Evolutionary conservation across 2,797 vertebrate species (phyloP), one percentile per base, ranked within the genome.

Genomic region (Morus bassanus): DNA sequence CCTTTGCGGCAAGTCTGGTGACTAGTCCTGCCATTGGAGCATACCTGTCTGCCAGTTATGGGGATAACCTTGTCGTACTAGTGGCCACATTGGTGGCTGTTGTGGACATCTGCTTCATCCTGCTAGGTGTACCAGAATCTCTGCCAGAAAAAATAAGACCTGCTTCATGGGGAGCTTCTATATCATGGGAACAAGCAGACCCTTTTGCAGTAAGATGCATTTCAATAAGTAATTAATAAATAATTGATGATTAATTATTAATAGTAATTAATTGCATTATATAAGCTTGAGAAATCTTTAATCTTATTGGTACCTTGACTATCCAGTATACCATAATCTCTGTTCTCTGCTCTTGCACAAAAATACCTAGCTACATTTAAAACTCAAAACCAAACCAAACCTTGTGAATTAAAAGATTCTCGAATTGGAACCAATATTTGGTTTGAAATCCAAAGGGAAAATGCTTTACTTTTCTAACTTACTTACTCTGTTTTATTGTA

Each of bases 121-220:
- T 99, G 70, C 77, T 99, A 85, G 99, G 98, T 53, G 99, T 99
- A 57, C 99, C 99, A 3, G 99, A 99, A 97, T 99, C 99, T 54
- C 97, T 99, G 77, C 98, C 99, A 0, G 99, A 99, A 93, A 99
- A 99, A 98, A 99, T 99, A 98, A 98, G 98, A 95, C 98, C 99
- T 18, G 97, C 98, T 95, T 99, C 98, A 3, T 99, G 99, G 99
- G 99, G 98, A 92, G 97, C 98, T 25, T 98, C 98, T 37, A 98
- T 99, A 96, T 98, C 99, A 24, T 99, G 99, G 99, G 98, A 99
- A 80, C 99, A 99, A 97, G 99, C 99, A 9, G 99, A 99, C 91
- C 99, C 99, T 60, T 99, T 99, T 89, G 97, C 98, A 76, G 99
- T 99, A 98, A 99, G 97, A 95, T 84, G 9, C 19, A 64, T 23